Evolutionary conservation across 2,113 vertebrate genomes (phyloP).

Genomic region (Telmatochromis brachygnathus): DNA sequence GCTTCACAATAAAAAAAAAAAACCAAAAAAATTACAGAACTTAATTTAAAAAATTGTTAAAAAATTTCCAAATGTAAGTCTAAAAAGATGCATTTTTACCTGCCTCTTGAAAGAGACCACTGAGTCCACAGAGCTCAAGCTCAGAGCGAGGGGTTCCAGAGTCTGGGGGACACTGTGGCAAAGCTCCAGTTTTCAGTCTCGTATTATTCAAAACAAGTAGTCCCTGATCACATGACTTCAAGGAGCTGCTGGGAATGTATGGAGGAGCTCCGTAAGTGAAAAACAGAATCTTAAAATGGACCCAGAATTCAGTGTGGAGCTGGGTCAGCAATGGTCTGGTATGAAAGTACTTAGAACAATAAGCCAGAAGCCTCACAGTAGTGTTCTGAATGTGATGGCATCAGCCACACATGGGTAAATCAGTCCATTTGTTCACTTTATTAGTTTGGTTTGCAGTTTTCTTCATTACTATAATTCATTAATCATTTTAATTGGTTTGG

Average conservation of each 20-base stretch:
- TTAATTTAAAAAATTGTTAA: neutral
- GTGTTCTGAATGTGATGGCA: neutral
- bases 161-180: neutral
- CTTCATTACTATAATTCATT: neutral
- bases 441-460: neutral
- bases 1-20: neutral
- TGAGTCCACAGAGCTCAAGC: neutral
- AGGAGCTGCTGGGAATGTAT: neutral
- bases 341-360: neutral
- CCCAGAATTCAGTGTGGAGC: neutral
- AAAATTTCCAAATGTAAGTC: neutral
- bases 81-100: neutral
- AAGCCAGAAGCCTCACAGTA: neutral
- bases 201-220: neutral
- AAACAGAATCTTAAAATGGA: neutral
- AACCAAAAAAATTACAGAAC: rapidly evolving
- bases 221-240: neutral
- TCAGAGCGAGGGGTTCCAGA: neutral
- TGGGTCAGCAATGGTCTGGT: neutral
- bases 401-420: neutral
- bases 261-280: neutral
- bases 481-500: neutral
- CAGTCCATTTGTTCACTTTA: neutral
- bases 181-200: neutral
- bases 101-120: neutral